Conservation (phyloP, 2,113 vertebrate species). For the Oriolus oriolus region DNA sequence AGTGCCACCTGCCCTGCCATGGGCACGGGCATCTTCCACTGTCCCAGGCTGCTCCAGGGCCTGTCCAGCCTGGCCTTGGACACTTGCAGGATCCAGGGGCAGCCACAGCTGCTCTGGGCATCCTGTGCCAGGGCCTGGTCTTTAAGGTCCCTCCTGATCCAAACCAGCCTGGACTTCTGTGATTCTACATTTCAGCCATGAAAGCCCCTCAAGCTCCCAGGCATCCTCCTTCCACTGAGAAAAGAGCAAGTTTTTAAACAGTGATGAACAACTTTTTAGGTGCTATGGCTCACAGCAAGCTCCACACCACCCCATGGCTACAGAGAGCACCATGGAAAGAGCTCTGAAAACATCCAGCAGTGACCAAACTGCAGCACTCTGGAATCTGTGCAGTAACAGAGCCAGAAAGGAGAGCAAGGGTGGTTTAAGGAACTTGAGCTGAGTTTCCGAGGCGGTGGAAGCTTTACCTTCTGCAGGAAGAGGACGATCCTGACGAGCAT, state of each 20-base stretch:
- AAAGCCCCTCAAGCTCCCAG: background rate
- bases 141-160: background rate
- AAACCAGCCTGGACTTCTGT: background rate
- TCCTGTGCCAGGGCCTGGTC: background rate
- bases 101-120: background rate
- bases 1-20: background rate
- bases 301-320: background rate
- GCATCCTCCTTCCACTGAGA: background rate
- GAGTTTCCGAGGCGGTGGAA: background rate
- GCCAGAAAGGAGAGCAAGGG: background rate
- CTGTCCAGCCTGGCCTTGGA: background rate
- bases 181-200: background rate
- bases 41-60: background rate
- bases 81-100: background rate
- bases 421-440: background rate
- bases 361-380: fast-evolving
- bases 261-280: fast-evolving
- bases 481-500: slow-evolving; percentile 93
- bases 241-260: background rate
- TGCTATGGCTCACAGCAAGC: background rate
- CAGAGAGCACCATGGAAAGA: background rate
- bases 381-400: background rate
- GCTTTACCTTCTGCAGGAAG: slow-evolving; percentile 94
- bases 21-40: background rate
- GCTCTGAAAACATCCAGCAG: background rate